Percentiles rank a stretch among this genome's conserved stretches.
Evolutionary conservation across 2,113 vertebrate genomes (phyloP).

Genomic region (Eupsittula cactorum): DNA sequence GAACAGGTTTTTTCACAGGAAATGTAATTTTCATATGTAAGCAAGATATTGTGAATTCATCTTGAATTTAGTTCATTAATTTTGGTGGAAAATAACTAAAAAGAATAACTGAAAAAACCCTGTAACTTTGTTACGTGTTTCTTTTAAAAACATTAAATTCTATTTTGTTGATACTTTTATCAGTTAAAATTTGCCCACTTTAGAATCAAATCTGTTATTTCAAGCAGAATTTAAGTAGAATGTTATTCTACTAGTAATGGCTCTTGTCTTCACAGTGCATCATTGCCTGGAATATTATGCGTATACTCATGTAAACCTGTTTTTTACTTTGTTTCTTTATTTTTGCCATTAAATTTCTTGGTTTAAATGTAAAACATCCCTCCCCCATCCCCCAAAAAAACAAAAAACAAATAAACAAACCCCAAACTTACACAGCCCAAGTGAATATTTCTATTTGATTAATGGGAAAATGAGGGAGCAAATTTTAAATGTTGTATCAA

Average conservation of each 20-base stretch:
- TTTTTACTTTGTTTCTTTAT: not conserved
- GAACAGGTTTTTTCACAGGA: constrained; percentile 1
- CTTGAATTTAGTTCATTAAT: not conserved
- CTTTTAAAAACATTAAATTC: not conserved
- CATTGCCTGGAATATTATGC: not conserved
- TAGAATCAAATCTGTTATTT: not conserved
- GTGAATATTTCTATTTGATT: not conserved
- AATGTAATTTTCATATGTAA: not conserved
- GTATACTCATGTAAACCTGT: not conserved
- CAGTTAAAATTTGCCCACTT: not conserved
- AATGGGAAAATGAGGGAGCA: not conserved
- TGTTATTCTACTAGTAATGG: not conserved
- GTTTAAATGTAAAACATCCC: not conserved
- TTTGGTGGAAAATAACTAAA: not conserved
- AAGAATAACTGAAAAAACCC: not conserved
- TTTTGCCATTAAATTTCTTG: not conserved
- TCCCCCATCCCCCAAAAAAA: too few species aligned
- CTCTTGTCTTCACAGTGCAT: not conserved
- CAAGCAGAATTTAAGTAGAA: not conserved
- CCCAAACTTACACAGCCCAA: not conserved
- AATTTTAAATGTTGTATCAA: not conserved
- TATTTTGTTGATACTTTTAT: not conserved
- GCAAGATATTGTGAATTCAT: constrained; percentile 6
- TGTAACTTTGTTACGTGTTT: not conserved
- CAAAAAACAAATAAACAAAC: not conserved